A percentile compares a stretch with the other conserved stretches of the same genome.
These are phyloP conservation scores for Sipha maydis DNA, from an alignment of 2,888 invertebrate species.

Conservation along the genomic window DNA sequence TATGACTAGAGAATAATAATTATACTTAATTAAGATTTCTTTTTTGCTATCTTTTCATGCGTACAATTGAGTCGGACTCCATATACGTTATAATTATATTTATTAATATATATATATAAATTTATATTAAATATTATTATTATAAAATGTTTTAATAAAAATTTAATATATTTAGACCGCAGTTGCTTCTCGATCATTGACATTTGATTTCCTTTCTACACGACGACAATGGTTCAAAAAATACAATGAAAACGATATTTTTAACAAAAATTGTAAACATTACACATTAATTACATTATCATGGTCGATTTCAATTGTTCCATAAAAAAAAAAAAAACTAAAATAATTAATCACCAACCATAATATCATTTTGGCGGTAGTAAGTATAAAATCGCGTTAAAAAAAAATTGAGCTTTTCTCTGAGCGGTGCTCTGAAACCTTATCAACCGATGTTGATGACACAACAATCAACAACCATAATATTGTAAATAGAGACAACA, in stretches of 20 bases:
- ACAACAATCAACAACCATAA: neutral
- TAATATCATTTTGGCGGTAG: neutral
- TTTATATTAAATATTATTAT: conserved; percentile 23
- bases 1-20: conserved; percentile 61
- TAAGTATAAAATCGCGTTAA: conserved; percentile 1
- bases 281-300: neutral
- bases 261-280: neutral
- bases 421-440: neutral
- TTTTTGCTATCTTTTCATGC: conserved; percentile 42
- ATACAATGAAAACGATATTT: neutral
- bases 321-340: too few relatives aligned
- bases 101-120: neutral
- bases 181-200: neutral
- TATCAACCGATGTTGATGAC: neutral
- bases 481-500: conserved; percentile 1
- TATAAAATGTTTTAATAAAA: conserved; percentile 21
- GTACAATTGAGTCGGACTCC: conserved; percentile 43
- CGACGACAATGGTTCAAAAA: conserved; percentile 21
- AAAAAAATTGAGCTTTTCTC: conserved; percentile 38
- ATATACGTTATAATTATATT: conserved; percentile 30
- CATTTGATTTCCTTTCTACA: neutral
- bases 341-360: too few relatives aligned
- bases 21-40: conserved; percentile 47
- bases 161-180: conserved; percentile 9
- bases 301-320: too few relatives aligned